Base-by-base conservation (phyloP, 2,888 invertebrate species). In the Calliopum simillimum region DNA sequence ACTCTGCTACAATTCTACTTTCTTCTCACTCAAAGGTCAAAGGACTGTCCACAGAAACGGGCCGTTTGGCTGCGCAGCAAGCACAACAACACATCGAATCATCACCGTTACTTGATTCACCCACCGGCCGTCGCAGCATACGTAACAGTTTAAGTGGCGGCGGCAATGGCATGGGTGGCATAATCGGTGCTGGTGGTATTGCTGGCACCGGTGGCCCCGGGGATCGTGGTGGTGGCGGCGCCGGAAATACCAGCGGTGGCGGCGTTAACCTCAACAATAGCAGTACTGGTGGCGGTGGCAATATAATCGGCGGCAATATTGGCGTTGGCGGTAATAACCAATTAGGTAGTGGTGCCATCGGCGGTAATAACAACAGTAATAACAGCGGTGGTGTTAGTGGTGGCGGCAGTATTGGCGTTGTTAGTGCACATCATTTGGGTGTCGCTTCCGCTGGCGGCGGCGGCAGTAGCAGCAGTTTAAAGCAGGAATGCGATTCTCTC, bases 21-120 rank as follows among this genome's bases (percentile, higher is more conserved):
- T 53, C 8, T 55, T 69, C 73, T 80, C 11, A 25, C 33, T 53
- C 33, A 5, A 80, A 92, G 92, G 92, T 93, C 61, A 93, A 93
- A 86, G 93, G 93, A 75, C 86, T 93, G 82, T 93, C 93, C 82
- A 92, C 92, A 80, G 92, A 92, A 86, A 92, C 92, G 79, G 92
- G 86, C 25, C 85, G 86, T 53, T 77, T 86, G 78, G 86, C 86
- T 65, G 86, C 86, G 14, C 86, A 86, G 49, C 86, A 86, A 76
- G 86, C 86, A n/a, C 84, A 85, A 71, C 83, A 86, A 75, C 84
- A 83, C 75, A 78, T 83, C 66, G 83, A 83, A 58, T 76, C 76
- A 33, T 78, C 83, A 70, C 81, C 84, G 70, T 77, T 83, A 51
- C 73, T 86, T 76, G 88, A 88, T 73, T 86, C 87, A 71, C 86